Base-by-base conservation (phyloP, 2,113 vertebrate species). In the Heterochromis multidens region DNA sequence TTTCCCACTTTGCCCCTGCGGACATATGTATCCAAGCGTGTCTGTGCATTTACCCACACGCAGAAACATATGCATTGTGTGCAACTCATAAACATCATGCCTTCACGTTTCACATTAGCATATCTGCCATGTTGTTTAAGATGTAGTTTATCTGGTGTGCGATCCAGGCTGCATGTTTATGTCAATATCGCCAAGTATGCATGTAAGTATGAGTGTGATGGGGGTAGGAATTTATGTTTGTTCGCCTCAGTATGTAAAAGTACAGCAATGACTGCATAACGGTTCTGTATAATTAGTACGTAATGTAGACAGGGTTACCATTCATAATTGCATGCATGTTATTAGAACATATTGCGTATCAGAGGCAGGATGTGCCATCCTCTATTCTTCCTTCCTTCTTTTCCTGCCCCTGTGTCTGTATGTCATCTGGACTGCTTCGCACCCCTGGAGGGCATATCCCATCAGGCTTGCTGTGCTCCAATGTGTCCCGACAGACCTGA, bases 401-500 rank as follows among this genome's bases (percentile, higher is more conserved):
- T 80, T 89, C 88, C 86, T 60, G 87, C 85, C 91, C 82, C 83
- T 89, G 88, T 74, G 92, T 87, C 88, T 93, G 91, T 93, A 93
- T 95, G 94, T 94, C 93, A 95, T 95, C 93, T 94, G 93, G 94
- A 93, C 94, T 94, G 93, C 93, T 93, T 95, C 93, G 89, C 93
- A 90, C 93, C 91, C 89, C 95, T 63, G 83, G 88, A 87, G 94
- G 95, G 91, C 93, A 91, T 92, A 85, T 95, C 94, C 93, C 95
- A 96, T 96, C 95, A 96, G 94, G 94, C 93, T 92, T 81, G 89
- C 92, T 93, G 95, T 95, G 94, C 90, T 93, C 91, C 95, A 88
- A 96, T 95, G 95, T 95, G 95, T 96, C 94, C 94, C 95, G 95
- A 96, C 95, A 96, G 95, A 96, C 93, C 94, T 95, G 95, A 96